phyloP scores from a whole-genome alignment of 2,888 invertebrate species.

The Acanthococcus lagerstroemiae region DNA sequence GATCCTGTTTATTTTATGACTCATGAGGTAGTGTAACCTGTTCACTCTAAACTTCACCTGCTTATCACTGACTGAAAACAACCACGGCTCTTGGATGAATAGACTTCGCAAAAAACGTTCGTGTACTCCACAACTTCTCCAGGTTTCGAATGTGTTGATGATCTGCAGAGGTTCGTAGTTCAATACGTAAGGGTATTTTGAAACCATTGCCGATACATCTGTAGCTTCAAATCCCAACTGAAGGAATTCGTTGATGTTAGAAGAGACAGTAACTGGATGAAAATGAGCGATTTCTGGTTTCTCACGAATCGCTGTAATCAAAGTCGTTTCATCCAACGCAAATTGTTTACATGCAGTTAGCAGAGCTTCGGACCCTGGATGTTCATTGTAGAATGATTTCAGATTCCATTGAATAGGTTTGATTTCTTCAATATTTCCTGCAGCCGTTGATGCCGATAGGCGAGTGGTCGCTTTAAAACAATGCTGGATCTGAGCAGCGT shows the following conservation, averaged over 20 bases:
- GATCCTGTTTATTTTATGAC: conserved; percentile 6
- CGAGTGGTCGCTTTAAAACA: too few relatives aligned
- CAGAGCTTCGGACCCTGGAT: background rate
- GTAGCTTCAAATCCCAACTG: background rate
- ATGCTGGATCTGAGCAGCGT: too few relatives aligned
- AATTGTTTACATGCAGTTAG: background rate
- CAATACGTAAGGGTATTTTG: conserved; percentile 11
- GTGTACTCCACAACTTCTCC: background rate
- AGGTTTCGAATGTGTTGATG: background rate
- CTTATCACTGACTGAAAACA: conserved; percentile 6
- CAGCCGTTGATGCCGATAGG: too few relatives aligned
- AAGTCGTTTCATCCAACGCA: background rate
- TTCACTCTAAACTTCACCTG: background rate
- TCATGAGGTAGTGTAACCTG: conserved; percentile 6
- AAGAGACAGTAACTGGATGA: background rate
- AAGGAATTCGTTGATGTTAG: background rate
- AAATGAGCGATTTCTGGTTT: conserved; percentile 1
- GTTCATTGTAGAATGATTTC: background rate
- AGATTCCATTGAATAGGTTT: background rate
- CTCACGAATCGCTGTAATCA: background rate
- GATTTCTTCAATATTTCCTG: too few relatives aligned
- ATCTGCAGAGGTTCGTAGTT: background rate
- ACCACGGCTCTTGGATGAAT: conserved; percentile 1
- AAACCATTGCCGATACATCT: background rate
- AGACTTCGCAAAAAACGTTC: conserved; percentile 15